Percentiles rank a stretch among this genome's conserved stretches.
Conservation (phyloP, 1,140 invertebrate genomes). For the Calephelis nemesis region DNA sequence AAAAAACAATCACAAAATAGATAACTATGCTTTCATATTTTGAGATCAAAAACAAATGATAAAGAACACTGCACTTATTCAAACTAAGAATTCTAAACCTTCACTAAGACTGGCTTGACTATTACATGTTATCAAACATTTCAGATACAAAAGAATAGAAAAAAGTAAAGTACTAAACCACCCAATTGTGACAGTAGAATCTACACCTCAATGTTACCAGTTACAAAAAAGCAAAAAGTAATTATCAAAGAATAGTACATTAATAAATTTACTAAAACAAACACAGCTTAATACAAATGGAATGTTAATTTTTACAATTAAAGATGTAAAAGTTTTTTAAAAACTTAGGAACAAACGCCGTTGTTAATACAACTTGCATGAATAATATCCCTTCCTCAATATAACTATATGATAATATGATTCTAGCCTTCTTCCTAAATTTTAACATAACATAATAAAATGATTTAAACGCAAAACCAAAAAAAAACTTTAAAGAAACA, state of each 20-base stretch:
- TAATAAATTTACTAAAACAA: not conserved
- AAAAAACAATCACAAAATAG: slow-evolving; percentile 4
- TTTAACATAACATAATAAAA: too few species aligned
- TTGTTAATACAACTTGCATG: not conserved
- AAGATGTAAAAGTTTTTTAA: not conserved
- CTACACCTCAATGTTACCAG: not conserved
- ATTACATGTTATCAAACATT: not conserved
- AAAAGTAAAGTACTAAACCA: slow-evolving; percentile 9
- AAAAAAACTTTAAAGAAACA: too few species aligned
- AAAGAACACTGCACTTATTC: not conserved
- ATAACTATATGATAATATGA: not conserved
- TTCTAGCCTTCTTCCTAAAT: too few species aligned
- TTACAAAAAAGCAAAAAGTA: not conserved
- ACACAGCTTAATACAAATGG: slow-evolving; percentile 3
- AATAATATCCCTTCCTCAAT: not conserved
- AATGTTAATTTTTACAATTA: not conserved
- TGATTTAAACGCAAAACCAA: too few species aligned
- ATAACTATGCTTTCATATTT: not conserved
- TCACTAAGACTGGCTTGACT: not conserved
- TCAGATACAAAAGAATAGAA: not conserved
- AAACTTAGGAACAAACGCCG: not conserved
- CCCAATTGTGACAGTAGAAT: not conserved
- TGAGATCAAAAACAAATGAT: not conserved
- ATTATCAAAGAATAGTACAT: not conserved
- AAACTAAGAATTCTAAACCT: not conserved